phyloP scores from a whole-genome alignment of 2,888 invertebrate genomes.

The Coleophora flavipennella region DNA sequence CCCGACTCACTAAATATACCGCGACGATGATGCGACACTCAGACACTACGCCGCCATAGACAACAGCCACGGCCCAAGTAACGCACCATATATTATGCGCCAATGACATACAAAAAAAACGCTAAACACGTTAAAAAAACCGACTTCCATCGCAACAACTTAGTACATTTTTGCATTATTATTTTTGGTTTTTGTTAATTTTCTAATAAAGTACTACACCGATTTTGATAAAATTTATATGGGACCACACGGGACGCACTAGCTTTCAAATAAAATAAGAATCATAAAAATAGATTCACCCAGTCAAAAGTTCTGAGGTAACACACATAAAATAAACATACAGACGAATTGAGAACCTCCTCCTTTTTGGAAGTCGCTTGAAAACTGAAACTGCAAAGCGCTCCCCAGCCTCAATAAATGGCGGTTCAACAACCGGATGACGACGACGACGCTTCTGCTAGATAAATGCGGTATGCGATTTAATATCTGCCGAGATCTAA shows the following conservation, averaged over 20 bases:
- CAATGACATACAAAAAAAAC: constrained; percentile 1
- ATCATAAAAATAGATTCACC: too few species aligned
- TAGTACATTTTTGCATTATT: too few species aligned
- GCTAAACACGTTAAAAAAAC: too few species aligned
- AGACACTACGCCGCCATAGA: constrained; percentile 22
- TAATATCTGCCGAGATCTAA: constrained; percentile 66
- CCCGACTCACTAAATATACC: constrained; percentile 4
- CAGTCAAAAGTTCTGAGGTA: too few species aligned
- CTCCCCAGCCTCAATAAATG: constrained; percentile 43
- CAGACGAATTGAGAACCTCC: too few species aligned
- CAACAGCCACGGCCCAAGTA: not conserved
- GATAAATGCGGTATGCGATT: constrained; percentile 64
- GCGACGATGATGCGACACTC: constrained; percentile 1
- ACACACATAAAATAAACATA: too few species aligned
- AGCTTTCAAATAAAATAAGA: too few species aligned
- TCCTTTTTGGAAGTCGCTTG: too few species aligned
- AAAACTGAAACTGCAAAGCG: constrained; percentile 37
- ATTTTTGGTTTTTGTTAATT: too few species aligned
- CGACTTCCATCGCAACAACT: constrained; percentile 20
- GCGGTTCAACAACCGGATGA: constrained; percentile 63
- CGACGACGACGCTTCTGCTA: constrained; percentile 51
- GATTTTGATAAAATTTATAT: too few species aligned
- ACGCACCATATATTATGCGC: constrained; percentile 31
- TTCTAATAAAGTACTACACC: too few species aligned
- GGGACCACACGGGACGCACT: too few species aligned